phyloP scores from a whole-genome alignment of 2,888 invertebrate genomes.

The Anthrax anthrax region DNA sequence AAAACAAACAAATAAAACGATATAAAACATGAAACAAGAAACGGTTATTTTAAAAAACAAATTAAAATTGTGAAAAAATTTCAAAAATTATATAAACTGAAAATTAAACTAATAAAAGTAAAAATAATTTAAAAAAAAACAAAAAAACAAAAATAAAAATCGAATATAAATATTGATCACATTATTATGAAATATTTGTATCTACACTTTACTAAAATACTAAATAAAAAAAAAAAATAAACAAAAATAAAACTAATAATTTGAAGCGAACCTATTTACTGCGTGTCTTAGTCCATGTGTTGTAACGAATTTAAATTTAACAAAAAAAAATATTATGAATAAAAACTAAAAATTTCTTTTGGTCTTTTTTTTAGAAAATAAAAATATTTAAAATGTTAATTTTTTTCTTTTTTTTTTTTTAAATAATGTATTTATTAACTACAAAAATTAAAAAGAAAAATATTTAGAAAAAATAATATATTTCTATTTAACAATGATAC shows the following conservation, averaged over 20 bases:
- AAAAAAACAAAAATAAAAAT: too few species aligned
- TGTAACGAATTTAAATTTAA: conserved; percentile 31
- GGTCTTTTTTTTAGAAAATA: neutral
- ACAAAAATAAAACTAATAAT: neutral
- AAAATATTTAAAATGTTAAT: neutral
- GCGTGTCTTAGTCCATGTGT: conserved; percentile 35
- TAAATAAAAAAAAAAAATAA: neutral
- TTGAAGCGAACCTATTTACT: conserved; percentile 20
- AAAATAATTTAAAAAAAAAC: too few species aligned
- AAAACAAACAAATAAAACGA: conserved; percentile 5
- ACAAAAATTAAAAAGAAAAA: neutral
- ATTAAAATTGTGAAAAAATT: too few species aligned
- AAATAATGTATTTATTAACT: conserved; percentile 1
- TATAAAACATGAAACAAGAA: conserved; percentile 4
- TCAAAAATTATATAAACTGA: too few species aligned
- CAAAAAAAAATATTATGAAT: conserved; percentile 4
- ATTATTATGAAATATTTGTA: too few species aligned
- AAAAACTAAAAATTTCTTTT: neutral
- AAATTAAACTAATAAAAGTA: too few species aligned
- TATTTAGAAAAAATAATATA: too few species aligned
- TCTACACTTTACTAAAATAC: too few species aligned
- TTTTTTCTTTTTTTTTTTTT: neutral
- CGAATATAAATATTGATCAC: too few species aligned
- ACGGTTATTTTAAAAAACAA: neutral
- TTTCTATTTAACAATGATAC: too few species aligned